A percentile compares a stretch with the other conserved stretches of the same genome.
These are phyloP conservation scores for Sibirionetta formosa DNA, from an alignment of 2,797 vertebrate genomes.

Conservation along the genomic window DNA sequence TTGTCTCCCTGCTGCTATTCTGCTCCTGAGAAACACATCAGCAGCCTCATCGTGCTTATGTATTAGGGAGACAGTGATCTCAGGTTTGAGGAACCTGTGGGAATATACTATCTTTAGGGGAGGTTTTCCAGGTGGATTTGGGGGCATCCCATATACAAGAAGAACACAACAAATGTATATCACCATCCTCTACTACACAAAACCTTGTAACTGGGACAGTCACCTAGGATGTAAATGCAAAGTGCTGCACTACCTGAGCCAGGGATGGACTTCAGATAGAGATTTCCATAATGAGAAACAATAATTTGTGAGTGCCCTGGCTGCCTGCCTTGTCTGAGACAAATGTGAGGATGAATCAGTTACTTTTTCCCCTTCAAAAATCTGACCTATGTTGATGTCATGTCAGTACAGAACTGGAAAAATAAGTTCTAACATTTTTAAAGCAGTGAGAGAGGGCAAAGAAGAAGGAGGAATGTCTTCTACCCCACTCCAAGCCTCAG, in stretches of 20 bases:
- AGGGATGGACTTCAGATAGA: neutral
- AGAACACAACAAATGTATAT: neutral
- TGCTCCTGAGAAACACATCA: neutral
- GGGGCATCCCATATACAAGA: rapidly evolving
- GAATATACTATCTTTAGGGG: neutral
- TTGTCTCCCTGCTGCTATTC: rapidly evolving
- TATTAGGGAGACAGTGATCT: neutral
- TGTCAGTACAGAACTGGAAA: neutral
- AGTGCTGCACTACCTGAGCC: neutral
- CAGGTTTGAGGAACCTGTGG: neutral
- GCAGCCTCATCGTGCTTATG: neutral
- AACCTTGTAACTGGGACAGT: neutral
- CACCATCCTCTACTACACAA: neutral
- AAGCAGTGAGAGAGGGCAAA: neutral
- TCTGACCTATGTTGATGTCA: neutral
- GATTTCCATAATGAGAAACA: neutral
- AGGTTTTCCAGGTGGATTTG: neutral
- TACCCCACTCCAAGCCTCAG: neutral
- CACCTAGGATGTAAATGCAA: neutral
- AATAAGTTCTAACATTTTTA: neutral
- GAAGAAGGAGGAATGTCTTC: neutral
- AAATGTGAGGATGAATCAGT: neutral
- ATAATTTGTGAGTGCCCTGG: rapidly evolving
- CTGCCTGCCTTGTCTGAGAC: neutral
- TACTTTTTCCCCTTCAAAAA: neutral